Evolutionary conservation across 1,140 invertebrate genomes (phyloP).

Genomic region (Drosophila micromelanica): DNA sequence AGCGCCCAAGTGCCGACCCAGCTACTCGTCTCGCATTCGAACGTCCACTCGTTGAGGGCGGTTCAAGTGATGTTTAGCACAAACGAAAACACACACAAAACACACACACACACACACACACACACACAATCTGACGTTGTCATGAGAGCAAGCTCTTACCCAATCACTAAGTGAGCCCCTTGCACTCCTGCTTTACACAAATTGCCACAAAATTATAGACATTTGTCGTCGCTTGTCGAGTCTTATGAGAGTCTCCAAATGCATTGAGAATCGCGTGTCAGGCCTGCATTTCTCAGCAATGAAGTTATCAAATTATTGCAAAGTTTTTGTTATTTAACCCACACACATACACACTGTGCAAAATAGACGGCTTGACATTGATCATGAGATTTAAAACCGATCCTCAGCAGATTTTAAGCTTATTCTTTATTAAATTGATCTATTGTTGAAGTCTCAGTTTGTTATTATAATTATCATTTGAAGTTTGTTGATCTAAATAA

Average conservation of each 20-base stretch:
- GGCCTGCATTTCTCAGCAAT: slow-evolving; percentile 18
- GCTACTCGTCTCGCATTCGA: slow-evolving; percentile 7
- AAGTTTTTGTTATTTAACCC: slow-evolving; percentile 11
- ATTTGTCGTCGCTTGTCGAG: slow-evolving; percentile 24
- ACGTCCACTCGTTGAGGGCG: slow-evolving; percentile 22
- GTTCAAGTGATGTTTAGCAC: slow-evolving; percentile 46
- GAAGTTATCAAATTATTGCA: slow-evolving; percentile 26
- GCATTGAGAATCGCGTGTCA: slow-evolving; percentile 27
- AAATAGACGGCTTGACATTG: slow-evolving; percentile 14
- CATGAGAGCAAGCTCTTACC: slow-evolving; percentile 23
- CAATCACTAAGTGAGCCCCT: slow-evolving; percentile 5
- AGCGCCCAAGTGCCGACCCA: slow-evolving; percentile 14
- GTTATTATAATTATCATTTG: too few species aligned
- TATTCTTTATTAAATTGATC: slow-evolving; percentile 8
- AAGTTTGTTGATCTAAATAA: too few species aligned
- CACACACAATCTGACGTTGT: background rate
- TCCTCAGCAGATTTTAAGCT: background rate
- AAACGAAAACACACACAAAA: background rate
- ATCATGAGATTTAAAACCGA: slow-evolving; percentile 1
- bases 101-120: slow-evolving; percentile 4
- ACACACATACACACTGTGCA: slow-evolving; percentile 1
- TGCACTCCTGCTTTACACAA: slow-evolving; percentile 6
- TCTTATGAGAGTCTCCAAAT: background rate
- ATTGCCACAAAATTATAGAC: slow-evolving; percentile 43
- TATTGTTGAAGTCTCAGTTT: background rate